Conservation (phyloP, 1,140 invertebrate genomes). For the Andrena cerasifolii region DNA sequence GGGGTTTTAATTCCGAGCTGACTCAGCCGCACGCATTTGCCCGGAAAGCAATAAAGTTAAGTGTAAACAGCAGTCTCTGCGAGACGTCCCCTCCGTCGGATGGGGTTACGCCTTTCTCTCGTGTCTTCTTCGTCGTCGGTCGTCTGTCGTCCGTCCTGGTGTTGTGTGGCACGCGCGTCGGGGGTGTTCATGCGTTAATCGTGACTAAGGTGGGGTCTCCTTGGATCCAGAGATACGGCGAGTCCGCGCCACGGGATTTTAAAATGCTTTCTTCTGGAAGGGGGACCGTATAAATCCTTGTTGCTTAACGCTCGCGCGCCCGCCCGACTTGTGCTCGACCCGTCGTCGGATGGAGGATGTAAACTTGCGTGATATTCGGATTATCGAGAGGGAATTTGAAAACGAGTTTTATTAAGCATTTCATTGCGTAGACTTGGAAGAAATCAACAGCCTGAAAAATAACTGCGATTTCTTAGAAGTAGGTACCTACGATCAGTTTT, state of each 20-base stretch:
- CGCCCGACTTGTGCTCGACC: no score
- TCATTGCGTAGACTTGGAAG: no score
- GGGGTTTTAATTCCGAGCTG: constrained; percentile 70
- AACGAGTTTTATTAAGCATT: no score
- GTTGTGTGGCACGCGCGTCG: constrained; percentile 41
- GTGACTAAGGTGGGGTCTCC: constrained; percentile 19
- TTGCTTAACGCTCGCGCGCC: background rate
- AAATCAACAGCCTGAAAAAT: no score
- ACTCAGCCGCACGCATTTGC: constrained; percentile 71
- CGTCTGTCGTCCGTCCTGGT: constrained; percentile 30
- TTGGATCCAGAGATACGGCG: constrained; percentile 16
- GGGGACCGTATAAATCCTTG: background rate
- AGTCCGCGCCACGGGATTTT: background rate
- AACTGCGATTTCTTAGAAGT: no score
- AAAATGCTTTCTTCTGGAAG: constrained; percentile 6
- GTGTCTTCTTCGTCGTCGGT: constrained; percentile 42
- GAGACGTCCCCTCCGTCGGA: constrained; percentile 49
- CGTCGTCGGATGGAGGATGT: no score
- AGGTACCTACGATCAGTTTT: no score
- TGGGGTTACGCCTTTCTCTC: constrained; percentile 60
- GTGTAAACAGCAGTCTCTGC: constrained; percentile 71
- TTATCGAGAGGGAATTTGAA: no score
- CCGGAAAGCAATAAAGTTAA: constrained; percentile 75
- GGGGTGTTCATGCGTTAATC: constrained; percentile 50
- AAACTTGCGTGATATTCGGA: no score